Evolutionary conservation across 2,888 invertebrate genomes (phyloP).

Genomic region (Lasioglossum malachurum): DNA sequence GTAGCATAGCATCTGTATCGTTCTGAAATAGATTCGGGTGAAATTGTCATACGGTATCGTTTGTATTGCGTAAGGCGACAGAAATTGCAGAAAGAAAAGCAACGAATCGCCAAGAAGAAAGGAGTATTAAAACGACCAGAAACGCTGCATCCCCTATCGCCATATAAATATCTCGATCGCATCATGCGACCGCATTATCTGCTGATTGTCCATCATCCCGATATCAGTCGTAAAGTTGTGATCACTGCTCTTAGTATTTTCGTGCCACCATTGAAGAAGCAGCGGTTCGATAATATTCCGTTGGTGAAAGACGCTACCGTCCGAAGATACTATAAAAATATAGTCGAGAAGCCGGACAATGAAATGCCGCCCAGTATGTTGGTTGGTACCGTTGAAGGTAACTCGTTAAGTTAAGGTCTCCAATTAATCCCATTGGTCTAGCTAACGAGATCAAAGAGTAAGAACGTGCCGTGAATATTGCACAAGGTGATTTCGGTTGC

Average conservation of each 20-base stretch:
- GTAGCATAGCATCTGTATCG: constrained; percentile 66
- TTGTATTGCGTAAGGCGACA: constrained; percentile 37
- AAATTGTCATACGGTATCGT: background rate
- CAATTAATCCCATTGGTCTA: background rate
- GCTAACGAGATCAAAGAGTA: background rate
- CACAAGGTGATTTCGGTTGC: constrained; percentile 64
- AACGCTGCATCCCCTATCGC: constrained; percentile 88
- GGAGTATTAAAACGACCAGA: constrained; percentile 84
- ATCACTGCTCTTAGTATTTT: constrained; percentile 85
- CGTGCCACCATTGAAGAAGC: constrained; percentile 75
- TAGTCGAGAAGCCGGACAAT: constrained; percentile 69
- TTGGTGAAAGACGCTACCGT: constrained; percentile 55
- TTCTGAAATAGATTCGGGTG: background rate
- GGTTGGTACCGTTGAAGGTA: constrained; percentile 82
- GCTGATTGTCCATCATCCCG: constrained; percentile 85
- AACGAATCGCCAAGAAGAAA: constrained; percentile 8
- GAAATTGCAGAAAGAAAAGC: constrained; percentile 16
- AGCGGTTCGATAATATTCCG: constrained; percentile 59
- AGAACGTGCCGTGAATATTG: background rate
- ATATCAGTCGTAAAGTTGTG: constrained; percentile 83
- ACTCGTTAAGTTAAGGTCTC: background rate
- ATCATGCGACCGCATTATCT: constrained; percentile 88
- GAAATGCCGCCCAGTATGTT: constrained; percentile 69
- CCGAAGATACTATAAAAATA: constrained; percentile 71
- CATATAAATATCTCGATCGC: constrained; percentile 87